Evolutionary conservation across 2,797 vertebrate species (phyloP).

Genomic region (Heterohyrax brucei): DNA sequence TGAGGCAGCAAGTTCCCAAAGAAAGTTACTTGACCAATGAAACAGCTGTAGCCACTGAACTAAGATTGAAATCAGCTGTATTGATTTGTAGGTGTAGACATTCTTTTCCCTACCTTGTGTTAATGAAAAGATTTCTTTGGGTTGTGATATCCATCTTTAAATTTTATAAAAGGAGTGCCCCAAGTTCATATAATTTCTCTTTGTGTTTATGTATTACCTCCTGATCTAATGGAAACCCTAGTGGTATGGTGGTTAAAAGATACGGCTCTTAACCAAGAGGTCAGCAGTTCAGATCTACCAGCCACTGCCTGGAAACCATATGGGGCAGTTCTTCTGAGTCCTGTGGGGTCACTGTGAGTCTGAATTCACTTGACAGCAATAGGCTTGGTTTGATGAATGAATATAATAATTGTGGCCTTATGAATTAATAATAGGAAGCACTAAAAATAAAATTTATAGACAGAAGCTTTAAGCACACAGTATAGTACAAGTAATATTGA

Average conservation of each 20-base stretch:
- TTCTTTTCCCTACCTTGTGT: conserved; percentile 13
- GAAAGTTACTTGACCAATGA: neutral
- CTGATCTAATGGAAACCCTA: too few relatives aligned
- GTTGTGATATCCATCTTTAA: conserved; percentile 31
- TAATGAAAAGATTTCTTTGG: conserved; percentile 59
- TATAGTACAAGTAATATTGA: conserved; percentile 39
- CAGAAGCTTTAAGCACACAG: neutral
- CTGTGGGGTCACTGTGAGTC: too few relatives aligned
- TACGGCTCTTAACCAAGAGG: too few relatives aligned
- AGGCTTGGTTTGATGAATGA: neutral
- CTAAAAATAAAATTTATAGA: conserved; percentile 60
- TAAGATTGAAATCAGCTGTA: conserved; percentile 22
- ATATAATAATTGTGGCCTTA: conserved; percentile 2
- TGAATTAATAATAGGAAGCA: conserved; percentile 61
- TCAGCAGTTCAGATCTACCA: too few relatives aligned
- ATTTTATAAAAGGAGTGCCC: neutral
- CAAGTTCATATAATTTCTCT: conserved; percentile 57
- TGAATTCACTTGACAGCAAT: too few relatives aligned
- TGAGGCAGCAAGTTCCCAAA: conserved; percentile 4
- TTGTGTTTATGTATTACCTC: conserved; percentile 8
- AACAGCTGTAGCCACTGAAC: neutral
- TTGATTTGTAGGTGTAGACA: conserved; percentile 1
- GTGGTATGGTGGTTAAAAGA: too few relatives aligned
- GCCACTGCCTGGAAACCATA: too few relatives aligned
- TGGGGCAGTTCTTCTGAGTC: too few relatives aligned